Percentiles rank a stretch among this genome's conserved stretches.
Conservation (phyloP, 1,140 invertebrate genomes). For the Drosophila ohnishii region DNA sequence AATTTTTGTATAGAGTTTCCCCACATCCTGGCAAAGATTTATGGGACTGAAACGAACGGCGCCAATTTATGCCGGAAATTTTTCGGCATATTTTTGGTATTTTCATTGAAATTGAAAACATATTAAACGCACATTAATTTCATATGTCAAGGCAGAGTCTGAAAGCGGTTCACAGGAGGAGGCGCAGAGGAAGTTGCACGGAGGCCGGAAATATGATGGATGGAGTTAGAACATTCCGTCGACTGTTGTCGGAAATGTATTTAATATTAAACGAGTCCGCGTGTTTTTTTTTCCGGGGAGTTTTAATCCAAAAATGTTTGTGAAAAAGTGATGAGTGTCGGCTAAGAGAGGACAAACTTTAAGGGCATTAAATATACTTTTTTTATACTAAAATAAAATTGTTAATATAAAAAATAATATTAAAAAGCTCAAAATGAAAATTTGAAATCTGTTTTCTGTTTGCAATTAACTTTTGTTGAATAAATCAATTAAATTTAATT, state of each 20-base stretch:
- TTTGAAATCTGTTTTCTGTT: background rate
- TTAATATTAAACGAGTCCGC: constrained; percentile 21
- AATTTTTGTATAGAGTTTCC: background rate
- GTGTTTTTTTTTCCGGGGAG: background rate
- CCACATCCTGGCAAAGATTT: constrained; percentile 55
- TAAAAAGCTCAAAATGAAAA: background rate
- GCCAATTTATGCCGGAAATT: constrained; percentile 74
- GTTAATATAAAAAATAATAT: no score
- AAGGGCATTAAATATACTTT: background rate
- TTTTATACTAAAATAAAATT: no score
- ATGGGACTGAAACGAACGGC: constrained; percentile 35
- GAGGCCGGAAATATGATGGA: constrained; percentile 19
- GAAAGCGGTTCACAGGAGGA: background rate
- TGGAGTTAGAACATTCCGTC: constrained; percentile 24
- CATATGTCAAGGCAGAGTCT: constrained; percentile 33
- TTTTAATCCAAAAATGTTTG: background rate
- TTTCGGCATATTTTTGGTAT: constrained; percentile 60
- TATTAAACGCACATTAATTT: constrained; percentile 75
- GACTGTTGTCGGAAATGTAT: constrained; percentile 29
- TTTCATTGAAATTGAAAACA: constrained; percentile 69
- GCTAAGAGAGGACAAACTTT: background rate
- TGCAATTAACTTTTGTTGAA: background rate
- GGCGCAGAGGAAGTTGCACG: constrained; percentile 21
- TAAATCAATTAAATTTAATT: background rate
- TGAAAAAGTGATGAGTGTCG: background rate